A percentile compares a stretch with the other conserved stretches of the same genome.
phyloP scores from a whole-genome alignment of 2,888 invertebrate genomes.

The Ochropleura leucogaster region DNA sequence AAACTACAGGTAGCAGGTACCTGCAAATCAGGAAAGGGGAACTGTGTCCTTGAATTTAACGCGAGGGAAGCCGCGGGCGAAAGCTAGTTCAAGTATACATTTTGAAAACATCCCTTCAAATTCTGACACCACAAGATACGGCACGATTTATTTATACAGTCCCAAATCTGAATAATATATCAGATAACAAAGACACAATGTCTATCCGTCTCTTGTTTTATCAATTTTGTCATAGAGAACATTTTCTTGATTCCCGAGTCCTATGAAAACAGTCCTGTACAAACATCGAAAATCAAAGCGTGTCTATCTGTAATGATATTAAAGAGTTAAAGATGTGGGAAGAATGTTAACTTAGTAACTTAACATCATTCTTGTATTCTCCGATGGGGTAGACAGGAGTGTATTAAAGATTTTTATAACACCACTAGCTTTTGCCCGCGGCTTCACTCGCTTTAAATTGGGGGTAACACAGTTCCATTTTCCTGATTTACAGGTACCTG shows the following conservation, averaged over 20 bases:
- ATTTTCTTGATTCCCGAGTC: constrained; percentile 36
- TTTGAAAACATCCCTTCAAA: background rate
- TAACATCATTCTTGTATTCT: background rate
- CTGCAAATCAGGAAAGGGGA: no score
- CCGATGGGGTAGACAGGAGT: background rate
- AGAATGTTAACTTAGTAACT: background rate
- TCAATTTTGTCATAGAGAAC: constrained; percentile 13
- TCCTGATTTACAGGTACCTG: no score
- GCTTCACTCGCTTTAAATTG: no score
- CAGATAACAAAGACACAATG: constrained; percentile 13
- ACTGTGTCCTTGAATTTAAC: no score
- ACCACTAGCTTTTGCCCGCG: no score
- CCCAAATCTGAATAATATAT: constrained; percentile 45
- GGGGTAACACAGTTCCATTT: no score
- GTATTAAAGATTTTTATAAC: no score
- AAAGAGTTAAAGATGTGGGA: background rate
- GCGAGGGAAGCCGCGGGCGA: no score
- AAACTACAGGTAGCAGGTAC: no score
- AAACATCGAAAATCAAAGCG: constrained; percentile 29
- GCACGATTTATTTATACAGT: background rate
- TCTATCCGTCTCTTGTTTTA: constrained; percentile 6
- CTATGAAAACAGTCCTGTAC: constrained; percentile 46
- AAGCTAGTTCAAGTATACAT: background rate
- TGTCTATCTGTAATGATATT: constrained; percentile 6
- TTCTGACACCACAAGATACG: background rate